Conservation (phyloP, 2,888 invertebrate species). For the Agrochola circellaris region DNA sequence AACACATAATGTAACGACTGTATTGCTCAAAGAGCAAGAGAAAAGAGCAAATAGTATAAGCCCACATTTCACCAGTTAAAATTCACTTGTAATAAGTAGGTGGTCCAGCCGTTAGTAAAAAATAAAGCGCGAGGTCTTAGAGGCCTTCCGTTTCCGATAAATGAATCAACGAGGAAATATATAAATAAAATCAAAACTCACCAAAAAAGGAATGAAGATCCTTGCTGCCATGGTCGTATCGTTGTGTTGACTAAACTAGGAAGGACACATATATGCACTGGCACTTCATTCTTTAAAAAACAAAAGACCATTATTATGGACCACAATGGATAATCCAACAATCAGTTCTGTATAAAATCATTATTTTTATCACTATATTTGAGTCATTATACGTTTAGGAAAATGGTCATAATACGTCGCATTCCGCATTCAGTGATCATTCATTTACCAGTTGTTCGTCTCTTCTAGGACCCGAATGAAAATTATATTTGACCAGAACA, state of each 20-base stretch:
- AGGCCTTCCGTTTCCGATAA: not conserved
- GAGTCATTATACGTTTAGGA: not conserved
- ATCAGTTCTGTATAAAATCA: not conserved
- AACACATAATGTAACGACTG: not conserved
- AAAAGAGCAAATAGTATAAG: not conserved
- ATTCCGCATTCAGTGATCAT: not conserved
- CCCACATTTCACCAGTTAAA: not conserved
- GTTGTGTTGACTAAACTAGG: not conserved
- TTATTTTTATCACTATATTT: not conserved
- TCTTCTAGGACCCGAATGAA: not conserved
- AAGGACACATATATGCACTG: too few species aligned
- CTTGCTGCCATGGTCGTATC: conserved; percentile 11
- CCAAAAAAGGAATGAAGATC: conserved; percentile 14
- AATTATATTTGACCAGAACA: not conserved
- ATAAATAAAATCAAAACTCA: conserved; percentile 19
- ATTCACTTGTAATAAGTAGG: not conserved
- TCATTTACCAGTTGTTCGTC: not conserved
- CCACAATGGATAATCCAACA: conserved; percentile 29
- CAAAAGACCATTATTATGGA: conserved; percentile 36
- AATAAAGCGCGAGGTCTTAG: not conserved
- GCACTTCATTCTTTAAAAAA: conserved; percentile 8
- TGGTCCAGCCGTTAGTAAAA: not conserved
- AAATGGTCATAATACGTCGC: not conserved
- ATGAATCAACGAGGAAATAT: not conserved
- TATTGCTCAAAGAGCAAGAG: not conserved